Base-by-base conservation (phyloP, 2,888 invertebrate genomes). In the Melanostoma mellinum region DNA sequence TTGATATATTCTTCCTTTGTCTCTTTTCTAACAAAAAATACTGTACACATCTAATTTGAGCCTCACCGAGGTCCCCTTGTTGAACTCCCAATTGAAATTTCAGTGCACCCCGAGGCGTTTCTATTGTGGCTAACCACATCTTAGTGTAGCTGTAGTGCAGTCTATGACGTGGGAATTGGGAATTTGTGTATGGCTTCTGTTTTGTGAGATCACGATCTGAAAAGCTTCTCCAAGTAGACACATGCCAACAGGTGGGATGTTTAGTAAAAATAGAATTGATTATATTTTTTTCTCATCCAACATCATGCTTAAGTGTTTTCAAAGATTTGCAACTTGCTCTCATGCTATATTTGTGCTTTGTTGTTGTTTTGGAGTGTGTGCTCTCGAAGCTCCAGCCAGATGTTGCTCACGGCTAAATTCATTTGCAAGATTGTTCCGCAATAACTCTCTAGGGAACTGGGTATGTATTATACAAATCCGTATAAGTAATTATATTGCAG, bases 381-480 rank as follows among this genome's bases (percentile, higher is more conserved):
- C 69, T 75, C 76, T 65, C 76, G 48, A 63, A 63, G 50, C 63
- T 50, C 44, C 63, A 80, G 60, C 65, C 50, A 71, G 71, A 61
- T 55, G 80, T 76, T 81, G 80, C 76, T 81, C 76, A 81, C 76
- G 76, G 80, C 80, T 81, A 76, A 76, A 81, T 36, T 33, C 60
- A 81, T 81, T 81, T 81, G 76, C 76, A 81, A 65, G 75, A 65
- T 53, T 76, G 76, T 81, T 81, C 80, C 80, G 80, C 76, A 81
- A 81, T 81, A 52, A 53, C 58, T 55, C 74, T 80, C 75, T 80
- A 67, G 69, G 69, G 63, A 75, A 71, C 48, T 36, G 68, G 60
- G 65, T 52, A 52, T 40, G 9, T 8, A 61, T 50, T 63, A 68
- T 72, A 68, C 60, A 74, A 61, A 79, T 69, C 53, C 36, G 68